Base-by-base conservation (phyloP, 2,888 invertebrate genomes). In the Andrena fulva region DNA sequence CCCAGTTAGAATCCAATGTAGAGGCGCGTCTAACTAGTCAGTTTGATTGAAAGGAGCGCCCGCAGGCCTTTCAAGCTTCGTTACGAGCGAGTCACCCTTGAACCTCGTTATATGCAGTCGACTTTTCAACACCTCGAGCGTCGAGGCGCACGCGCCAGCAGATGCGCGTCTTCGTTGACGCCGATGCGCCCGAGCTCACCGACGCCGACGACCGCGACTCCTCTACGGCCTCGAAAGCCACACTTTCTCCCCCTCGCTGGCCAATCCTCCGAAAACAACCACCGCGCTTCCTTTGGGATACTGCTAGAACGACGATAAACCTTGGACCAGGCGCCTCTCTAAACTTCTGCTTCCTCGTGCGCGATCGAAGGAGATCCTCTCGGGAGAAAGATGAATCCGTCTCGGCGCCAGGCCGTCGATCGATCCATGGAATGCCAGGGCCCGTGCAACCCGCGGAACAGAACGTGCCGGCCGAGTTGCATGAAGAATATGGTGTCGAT, bases 371-470 rank as follows among this genome's bases (percentile, higher is more conserved):
- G 20, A 4, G 6, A 56, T 24, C 20, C 10, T 0, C 56, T 27
- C 5, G 54, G 2, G 16, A 0, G 0, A 35, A 62, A 24, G 27
- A 85, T 60, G 77, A 85, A 54, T 62, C 50, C 48, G 16, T 50
- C 75, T 7, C 66, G 63, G 31, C 67, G 81, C n/a, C 12, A 59
- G 20, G 74, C 62, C 70, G 62, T 72, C 56, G 89, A 87, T n/a
- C 81, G 77, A 66, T 77, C 87, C 6, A 71, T 82, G n/a, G 77
- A 86, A 2, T 92, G 91, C 56, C 90, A 89, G 2, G 92, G 91
- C 4, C 78, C 84, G 2, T 92, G 92, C 84, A 91, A 92, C 70
- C 89, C 88, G 3, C 82, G 82, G 2, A 71, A 74, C 62, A 70
- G 27, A 27, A 7, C 10, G 0, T 77, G 83, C 2, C 66, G 66